Evolutionary conservation across 2,888 invertebrate genomes (phyloP), one percentile per base, ranked within the genome.

Genomic region (Ophraella communa): DNA sequence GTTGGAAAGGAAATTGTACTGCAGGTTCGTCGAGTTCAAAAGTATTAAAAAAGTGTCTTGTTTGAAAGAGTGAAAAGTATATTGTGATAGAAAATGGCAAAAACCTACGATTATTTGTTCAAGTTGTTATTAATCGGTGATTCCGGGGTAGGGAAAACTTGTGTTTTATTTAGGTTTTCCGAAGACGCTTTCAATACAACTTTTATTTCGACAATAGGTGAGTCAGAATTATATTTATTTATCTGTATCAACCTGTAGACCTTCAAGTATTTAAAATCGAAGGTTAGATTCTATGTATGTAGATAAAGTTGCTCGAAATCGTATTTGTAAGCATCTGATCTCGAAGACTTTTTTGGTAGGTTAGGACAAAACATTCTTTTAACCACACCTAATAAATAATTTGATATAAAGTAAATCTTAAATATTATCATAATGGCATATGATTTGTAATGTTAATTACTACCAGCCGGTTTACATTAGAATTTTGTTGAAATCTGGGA

Each of bases 141-240:
- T 83, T 95, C 94, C 56, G 95, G 95, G 74, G 96, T 96, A 73
- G 96, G 96, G 76, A 96, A 96, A 84, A 96, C 96, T 62, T 95
- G 95, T 83, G 94, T 96, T 83, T 85, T 96, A 76, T 96, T 95
- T 83, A 89, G 96, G 81, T 96, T 96, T 85, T 95, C 95, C 73
- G 96, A 96, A 83, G 95, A 96, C 85, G 95, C 95, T 76, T 96
- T 95, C 83, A 95, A 95, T 76, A 93, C 95, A 65, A 95, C 95
- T 71, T 96, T 96, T 86, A 96, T 96, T 83, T 96, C 96, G 70
- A 96, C 96, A 74, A 96, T 96, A 86, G 96, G 95, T 95, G 88
- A 87, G 88, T 79, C 71, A 71, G 67, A 53, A 60, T 57, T 58
- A 57, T 68, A 70, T 66, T 70, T 70, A 64, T 59, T 64, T 66